phyloP scores from a whole-genome alignment of 1,140 invertebrate species.

The Dendrolimus kikuchii region DNA sequence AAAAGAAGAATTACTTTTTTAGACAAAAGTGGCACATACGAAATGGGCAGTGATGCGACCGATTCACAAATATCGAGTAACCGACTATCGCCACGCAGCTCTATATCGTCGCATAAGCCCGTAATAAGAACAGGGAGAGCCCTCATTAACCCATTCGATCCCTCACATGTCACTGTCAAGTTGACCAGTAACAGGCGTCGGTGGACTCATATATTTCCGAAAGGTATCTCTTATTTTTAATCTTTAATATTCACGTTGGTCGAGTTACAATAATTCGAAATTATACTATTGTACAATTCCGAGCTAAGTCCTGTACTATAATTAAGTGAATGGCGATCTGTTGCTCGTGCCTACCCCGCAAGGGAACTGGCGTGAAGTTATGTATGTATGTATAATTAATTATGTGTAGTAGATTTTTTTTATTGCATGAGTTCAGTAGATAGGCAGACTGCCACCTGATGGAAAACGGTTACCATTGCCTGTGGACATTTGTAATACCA shows the following conservation, averaged over 20 bases:
- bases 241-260: neutral
- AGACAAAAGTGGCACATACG: slow-evolving; percentile 37
- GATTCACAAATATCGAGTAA: slow-evolving; percentile 38
- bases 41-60: slow-evolving; percentile 38
- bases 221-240: slow-evolving; percentile 74
- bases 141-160: slow-evolving; percentile 97
- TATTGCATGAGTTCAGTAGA: no score
- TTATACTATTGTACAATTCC: no score
- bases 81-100: slow-evolving; percentile 48
- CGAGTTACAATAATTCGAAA: no score
- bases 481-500: no score
- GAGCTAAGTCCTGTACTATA: no score
- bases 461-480: no score
- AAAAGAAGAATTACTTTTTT: slow-evolving; percentile 14
- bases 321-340: no score
- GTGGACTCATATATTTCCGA: slow-evolving; percentile 99
- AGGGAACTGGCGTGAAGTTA: no score
- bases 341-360: no score
- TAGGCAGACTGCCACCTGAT: no score
- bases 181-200: slow-evolving; percentile 95
- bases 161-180: slow-evolving; percentile 96
- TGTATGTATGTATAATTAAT: no score
- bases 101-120: slow-evolving; percentile 51
- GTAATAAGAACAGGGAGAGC: slow-evolving; percentile 80
- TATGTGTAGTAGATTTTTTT: no score